Evolutionary conservation across 2,113 vertebrate genomes (phyloP).

Genomic region (Grantiella picta): DNA sequence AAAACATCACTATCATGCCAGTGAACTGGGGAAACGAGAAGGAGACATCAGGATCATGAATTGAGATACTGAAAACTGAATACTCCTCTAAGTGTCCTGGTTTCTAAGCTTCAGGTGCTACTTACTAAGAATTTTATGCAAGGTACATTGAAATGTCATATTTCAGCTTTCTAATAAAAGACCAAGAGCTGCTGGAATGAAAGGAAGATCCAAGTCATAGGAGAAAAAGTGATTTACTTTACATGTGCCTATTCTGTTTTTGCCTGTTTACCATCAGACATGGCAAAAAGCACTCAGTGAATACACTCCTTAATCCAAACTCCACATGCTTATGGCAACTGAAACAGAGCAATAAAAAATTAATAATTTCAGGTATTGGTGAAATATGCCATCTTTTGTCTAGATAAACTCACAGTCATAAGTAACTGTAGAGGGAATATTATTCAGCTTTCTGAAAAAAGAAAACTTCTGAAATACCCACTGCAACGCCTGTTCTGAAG

Average conservation of each 20-base stretch:
- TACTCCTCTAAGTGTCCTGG: not conserved
- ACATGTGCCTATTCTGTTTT: not conserved
- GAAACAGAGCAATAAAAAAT: not conserved
- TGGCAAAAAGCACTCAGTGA: fast-evolving
- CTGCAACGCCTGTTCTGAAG: not conserved
- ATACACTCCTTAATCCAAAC: not conserved
- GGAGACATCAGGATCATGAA: not conserved
- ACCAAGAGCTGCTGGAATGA: not conserved
- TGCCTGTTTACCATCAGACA: not conserved
- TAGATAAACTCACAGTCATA: not conserved
- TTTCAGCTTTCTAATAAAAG: not conserved
- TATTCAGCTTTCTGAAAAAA: not conserved
- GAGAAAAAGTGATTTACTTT: not conserved
- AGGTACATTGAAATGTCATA: not conserved
- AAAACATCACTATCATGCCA: not conserved
- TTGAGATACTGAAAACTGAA: not conserved
- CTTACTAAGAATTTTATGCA: not conserved
- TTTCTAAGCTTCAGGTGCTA: not conserved
- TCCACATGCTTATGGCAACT: not conserved
- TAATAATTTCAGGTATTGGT: not conserved
- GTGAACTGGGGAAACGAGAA: not conserved
- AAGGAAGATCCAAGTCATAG: not conserved
- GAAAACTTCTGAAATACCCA: not conserved
- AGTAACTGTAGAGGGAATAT: not conserved
- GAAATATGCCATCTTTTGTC: not conserved